phyloP scores from a whole-genome alignment of 1,140 invertebrate species.

The Phymastichus coffea region DNA sequence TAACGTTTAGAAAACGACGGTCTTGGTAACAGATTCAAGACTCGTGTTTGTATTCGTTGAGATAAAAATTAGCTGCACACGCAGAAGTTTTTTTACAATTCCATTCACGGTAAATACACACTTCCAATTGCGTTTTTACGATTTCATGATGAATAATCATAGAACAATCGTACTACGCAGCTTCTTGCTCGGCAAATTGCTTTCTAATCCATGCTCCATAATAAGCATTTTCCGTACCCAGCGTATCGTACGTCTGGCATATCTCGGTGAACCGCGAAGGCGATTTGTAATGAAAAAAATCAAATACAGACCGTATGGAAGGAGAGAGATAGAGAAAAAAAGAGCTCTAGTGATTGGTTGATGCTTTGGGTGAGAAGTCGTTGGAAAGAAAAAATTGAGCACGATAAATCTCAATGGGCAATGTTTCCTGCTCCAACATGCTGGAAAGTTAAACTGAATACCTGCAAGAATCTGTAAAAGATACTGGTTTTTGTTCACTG shows the following conservation, averaged over 20 bases:
- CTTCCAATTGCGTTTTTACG: too few relatives aligned
- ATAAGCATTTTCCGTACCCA: not conserved
- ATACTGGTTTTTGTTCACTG: not conserved
- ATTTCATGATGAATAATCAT: too few relatives aligned
- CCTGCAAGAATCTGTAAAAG: not conserved
- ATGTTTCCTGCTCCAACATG: not conserved
- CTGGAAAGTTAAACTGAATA: too few relatives aligned
- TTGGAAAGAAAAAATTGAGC: not conserved
- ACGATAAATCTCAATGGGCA: not conserved
- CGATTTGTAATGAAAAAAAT: too few relatives aligned
- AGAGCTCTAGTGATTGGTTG: not conserved
- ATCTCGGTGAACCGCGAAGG: too few relatives aligned
- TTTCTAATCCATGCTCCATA: constrained; percentile 1
- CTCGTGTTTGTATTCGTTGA: too few relatives aligned
- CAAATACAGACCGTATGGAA: not conserved
- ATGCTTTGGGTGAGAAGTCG: not conserved
- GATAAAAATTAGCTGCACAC: too few relatives aligned
- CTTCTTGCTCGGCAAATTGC: not conserved
- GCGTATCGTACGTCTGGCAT: not conserved
- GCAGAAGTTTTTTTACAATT: too few relatives aligned
- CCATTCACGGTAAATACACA: too few relatives aligned
- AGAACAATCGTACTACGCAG: too few relatives aligned
- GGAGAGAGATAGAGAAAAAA: not conserved
- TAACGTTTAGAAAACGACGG: too few relatives aligned
- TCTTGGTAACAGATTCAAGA: too few relatives aligned